Evolutionary conservation across 2,113 vertebrate genomes (phyloP).

Genomic region (Empidonax alnorum): DNA sequence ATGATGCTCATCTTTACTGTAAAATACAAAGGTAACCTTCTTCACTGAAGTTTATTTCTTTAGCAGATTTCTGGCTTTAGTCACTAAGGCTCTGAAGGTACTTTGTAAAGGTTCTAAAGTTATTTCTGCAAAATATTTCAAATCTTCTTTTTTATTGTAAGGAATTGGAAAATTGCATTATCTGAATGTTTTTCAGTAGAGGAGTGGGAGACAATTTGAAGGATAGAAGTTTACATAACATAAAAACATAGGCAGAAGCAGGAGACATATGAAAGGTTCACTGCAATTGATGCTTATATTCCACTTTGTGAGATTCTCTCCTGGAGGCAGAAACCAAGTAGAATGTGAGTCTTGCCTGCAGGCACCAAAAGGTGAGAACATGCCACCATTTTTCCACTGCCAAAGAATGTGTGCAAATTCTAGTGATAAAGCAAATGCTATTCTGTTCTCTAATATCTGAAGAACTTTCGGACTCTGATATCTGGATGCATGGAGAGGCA

Average conservation of each 20-base stretch:
- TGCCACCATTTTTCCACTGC: background rate
- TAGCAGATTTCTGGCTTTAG: background rate
- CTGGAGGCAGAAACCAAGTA: background rate
- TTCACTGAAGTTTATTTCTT: background rate
- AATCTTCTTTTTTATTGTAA: background rate
- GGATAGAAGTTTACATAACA: background rate
- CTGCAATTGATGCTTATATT: background rate
- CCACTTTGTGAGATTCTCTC: background rate
- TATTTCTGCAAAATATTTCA: background rate
- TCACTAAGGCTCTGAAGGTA: background rate
- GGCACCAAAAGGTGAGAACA: background rate
- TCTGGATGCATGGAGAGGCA: background rate
- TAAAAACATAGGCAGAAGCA: background rate
- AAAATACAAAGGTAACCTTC: background rate
- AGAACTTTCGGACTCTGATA: constrained; percentile 50
- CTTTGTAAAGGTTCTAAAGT: background rate
- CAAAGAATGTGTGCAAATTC: background rate
- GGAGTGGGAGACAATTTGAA: background rate
- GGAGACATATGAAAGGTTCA: background rate
- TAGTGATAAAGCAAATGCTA: background rate
- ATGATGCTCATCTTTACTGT: background rate
- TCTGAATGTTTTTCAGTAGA: background rate
- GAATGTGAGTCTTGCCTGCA: background rate
- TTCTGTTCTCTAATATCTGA: background rate
- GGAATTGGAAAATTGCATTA: background rate